phyloP scores from a whole-genome alignment of 2,797 vertebrate genomes.

The Tragopan temminckii region DNA sequence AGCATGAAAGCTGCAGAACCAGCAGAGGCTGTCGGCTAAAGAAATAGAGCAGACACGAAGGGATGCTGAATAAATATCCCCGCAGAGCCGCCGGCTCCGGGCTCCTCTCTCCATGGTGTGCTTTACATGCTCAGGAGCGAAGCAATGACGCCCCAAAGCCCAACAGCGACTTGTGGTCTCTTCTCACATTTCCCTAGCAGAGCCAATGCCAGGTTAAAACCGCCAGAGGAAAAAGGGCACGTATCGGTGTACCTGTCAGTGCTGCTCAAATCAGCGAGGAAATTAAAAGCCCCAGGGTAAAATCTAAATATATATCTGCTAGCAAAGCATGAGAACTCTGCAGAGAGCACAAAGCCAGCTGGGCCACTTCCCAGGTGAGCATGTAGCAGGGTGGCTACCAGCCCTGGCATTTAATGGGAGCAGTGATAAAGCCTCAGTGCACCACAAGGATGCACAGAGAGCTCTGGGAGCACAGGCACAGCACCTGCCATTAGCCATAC shows the following conservation, averaged over 20 bases:
- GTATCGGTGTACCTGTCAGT: background rate
- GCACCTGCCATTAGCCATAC: background rate
- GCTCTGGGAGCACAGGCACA: background rate
- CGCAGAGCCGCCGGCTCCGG: background rate
- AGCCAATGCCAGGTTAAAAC: background rate
- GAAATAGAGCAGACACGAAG: background rate
- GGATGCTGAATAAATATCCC: background rate
- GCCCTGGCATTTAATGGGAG: background rate
- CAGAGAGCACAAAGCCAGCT: background rate
- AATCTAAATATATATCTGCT: conserved; percentile 52
- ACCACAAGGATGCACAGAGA: background rate
- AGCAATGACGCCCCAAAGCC: background rate
- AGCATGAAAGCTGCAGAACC: background rate
- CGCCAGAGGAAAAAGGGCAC: background rate
- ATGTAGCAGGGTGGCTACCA: background rate
- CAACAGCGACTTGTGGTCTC: background rate
- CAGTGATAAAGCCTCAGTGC: background rate
- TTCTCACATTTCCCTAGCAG: background rate
- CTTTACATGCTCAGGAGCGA: background rate
- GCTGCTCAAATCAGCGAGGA: background rate
- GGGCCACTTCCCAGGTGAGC: conserved; percentile 41
- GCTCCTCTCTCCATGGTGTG: fast-evolving
- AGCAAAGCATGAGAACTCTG: conserved; percentile 9
- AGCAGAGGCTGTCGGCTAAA: background rate
- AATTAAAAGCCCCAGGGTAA: conserved; percentile 34